Conservation (phyloP, 2,797 vertebrate genomes). For the Forpus xanthops region DNA sequence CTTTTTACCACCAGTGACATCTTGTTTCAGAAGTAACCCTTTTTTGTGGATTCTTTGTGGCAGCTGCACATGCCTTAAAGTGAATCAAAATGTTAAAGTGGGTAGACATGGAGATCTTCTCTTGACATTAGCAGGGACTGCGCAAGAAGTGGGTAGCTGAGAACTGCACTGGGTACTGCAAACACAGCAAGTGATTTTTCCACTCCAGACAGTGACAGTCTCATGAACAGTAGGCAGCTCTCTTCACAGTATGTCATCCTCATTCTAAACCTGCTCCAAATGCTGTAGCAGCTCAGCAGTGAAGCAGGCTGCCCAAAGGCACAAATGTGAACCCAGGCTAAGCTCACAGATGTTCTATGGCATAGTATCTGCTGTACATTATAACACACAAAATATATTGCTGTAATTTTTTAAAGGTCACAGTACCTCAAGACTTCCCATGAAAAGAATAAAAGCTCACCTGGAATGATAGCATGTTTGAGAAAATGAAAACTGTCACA, state of each 20-base stretch:
- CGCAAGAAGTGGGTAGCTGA: not conserved
- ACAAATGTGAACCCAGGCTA: not conserved
- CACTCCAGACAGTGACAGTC: not conserved
- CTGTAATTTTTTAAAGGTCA: not conserved
- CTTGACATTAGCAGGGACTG: not conserved
- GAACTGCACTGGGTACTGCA: not conserved
- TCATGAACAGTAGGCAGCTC: not conserved
- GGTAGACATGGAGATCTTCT: not conserved
- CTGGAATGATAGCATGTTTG: not conserved
- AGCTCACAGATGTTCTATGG: not conserved
- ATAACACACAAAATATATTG: not conserved
- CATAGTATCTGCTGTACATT: not conserved
- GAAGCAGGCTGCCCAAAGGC: not conserved
- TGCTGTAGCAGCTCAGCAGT: not conserved
- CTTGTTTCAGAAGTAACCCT: not conserved
- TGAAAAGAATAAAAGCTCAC: not conserved
- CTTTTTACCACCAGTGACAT: not conserved
- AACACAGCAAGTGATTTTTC: not conserved
- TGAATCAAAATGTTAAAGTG: not conserved
- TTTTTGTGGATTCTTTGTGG: not conserved
- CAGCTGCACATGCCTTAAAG: not conserved
- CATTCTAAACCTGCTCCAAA: not conserved
- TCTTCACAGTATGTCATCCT: not conserved
- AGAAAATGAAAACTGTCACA: not conserved
- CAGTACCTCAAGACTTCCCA: not conserved